Base-by-base conservation (phyloP, 2,113 vertebrate genomes). In the Etia nguti region DNA sequence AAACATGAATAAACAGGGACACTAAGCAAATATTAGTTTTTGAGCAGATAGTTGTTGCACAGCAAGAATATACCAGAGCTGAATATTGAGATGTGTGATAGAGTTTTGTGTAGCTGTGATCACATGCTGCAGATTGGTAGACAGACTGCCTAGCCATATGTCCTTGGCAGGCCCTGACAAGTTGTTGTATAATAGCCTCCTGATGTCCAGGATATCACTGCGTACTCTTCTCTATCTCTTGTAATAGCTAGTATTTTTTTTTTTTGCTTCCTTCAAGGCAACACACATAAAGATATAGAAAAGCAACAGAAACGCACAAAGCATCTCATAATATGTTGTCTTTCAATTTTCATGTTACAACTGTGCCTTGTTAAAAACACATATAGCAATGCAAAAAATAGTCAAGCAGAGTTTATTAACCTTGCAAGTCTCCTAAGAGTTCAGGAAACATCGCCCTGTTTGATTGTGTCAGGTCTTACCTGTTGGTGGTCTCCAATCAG, bases 401-500 rank as follows among this genome's bases (percentile, higher is more conserved):
- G 55, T 59, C 31, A 52, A 6, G 41, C 38, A 8, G 34, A 31
- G 22, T 60, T 79, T 62, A 83, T 70, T 50, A 13, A 79, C 31
- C 57, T 0, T 16, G 48, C 24, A 18, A n/a, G 10, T n/a, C 5
- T 12, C 22, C 24, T 6, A 18, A 16, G 54, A 10, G 18, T 48
- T 77, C 31, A 26, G 36, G 16, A 82, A 80, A 15, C 13, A 43
- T 4, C 52, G 8, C 8, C 12, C 5, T 16, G 3, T 84, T 36
- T 55, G 13, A 54, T 15, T 48, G 22, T 22, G 10, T 41, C 26
- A 48, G 31, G 10, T 60, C 77, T 54, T 86, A 99, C 98, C 97
- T 99, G 98, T 93, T 99, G 98, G 92, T 99, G 98, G 94, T 99
- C 98, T 88, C 98, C 98, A 15, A 99, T 99, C 84, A 99, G 97